Conservation (phyloP, 2,113 vertebrate species). For the Istiophorus platypterus region DNA sequence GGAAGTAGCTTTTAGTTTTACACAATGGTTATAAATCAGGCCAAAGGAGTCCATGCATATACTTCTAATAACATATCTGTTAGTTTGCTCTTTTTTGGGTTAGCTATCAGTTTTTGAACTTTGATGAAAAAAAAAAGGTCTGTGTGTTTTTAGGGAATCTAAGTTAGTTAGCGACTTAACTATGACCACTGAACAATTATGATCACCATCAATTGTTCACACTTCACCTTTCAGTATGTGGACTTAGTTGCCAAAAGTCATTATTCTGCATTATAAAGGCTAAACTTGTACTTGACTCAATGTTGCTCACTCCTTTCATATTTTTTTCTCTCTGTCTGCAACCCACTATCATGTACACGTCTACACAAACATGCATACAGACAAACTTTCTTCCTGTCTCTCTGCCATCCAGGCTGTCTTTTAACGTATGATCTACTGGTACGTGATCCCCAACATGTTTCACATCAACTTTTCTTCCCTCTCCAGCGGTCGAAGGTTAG, state of each 20-base stretch:
- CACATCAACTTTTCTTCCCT: constrained; percentile 38
- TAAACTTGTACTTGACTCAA: background rate
- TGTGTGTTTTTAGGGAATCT: background rate
- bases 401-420: constrained; percentile 20
- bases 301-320: background rate
- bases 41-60: background rate
- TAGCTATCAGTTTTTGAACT: background rate
- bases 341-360: background rate
- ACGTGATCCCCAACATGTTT: constrained; percentile 57
- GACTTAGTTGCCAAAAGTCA: too few species aligned
- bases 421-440: constrained; percentile 49
- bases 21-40: background rate
- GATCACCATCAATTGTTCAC: background rate
- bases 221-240: too few species aligned
- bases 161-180: background rate
- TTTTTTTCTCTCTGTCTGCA: background rate
- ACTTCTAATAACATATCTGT: background rate
- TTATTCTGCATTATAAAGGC: too few species aligned
- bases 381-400: constrained; percentile 2
- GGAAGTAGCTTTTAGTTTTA: background rate
- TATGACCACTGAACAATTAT: background rate
- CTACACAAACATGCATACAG: background rate
- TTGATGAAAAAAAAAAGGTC: background rate
- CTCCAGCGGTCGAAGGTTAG: constrained; percentile 34
- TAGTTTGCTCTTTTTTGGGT: background rate